Base-by-base conservation (phyloP, 2,113 vertebrate genomes). In the Phoxinus phoxinus region DNA sequence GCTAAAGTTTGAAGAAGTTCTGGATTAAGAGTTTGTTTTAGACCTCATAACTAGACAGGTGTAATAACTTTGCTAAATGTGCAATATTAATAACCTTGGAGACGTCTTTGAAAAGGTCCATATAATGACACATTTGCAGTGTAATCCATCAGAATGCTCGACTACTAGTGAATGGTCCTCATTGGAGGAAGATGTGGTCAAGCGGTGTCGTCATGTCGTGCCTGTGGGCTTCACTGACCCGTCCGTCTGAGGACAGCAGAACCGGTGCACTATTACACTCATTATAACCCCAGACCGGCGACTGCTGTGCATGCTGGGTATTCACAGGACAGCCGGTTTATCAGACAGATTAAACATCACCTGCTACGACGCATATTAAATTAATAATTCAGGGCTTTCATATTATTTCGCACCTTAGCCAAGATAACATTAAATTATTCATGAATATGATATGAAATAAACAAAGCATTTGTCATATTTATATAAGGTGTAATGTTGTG, bases 321-420 rank as follows among this genome's bases (percentile, higher is more conserved):
- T 41, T 83, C 81, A 17, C 35, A 1, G 81, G 48, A 37, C 27
- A 9, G 58, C 78, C 84, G 73, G 88, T 87, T 89, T 87, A 61
- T 78, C 71, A 76, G 82, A 81, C 85, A 53, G 78, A 86, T 89
- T 56, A 75, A 63, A 59, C 83, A 48, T 87, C 83, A 86, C 85
- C 73, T 59, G 41, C 83, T 85, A 79, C 3, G 51, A 82, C 77
- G 79, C 78, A 46, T 87, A 74, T 80, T 93, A 95, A 95, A 97
- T 97, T 94, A 97, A 97, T 97, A 96, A 97, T 98, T 97, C 90
- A 97, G 93, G 94, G 93, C 92, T 94, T 95, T 97, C 96, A 96
- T 96, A 97, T 97, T 96, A 97, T 93, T 93, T 94, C 94, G 95
- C 96, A 97, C 96, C 95, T 97, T 96, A 94, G 94, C 94, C 95